Evolutionary conservation across 2,113 vertebrate species (phyloP).

Genomic region (Ptyas mucosa): DNA sequence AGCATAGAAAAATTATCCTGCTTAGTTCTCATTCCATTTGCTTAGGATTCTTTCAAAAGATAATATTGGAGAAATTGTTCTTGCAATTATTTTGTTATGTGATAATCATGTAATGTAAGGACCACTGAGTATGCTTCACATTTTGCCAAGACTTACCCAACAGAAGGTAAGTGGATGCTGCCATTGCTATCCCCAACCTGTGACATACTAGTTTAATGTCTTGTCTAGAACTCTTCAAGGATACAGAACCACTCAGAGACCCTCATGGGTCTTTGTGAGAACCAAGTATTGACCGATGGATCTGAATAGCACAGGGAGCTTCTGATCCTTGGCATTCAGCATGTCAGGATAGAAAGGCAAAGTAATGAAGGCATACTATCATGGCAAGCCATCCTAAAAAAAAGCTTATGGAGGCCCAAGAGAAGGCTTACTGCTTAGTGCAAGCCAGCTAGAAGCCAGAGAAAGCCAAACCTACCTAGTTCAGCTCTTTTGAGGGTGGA

Average conservation of each 20-base stretch:
- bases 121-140: background rate
- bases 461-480: background rate
- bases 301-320: background rate
- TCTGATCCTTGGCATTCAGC: background rate
- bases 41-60: background rate
- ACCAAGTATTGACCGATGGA: background rate
- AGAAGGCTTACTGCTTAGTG: background rate
- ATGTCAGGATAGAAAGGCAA: background rate
- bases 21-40: background rate
- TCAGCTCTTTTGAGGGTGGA: background rate
- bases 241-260: background rate
- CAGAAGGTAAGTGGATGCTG: background rate
- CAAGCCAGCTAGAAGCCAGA: background rate
- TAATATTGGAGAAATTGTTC: background rate
- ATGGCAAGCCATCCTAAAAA: background rate
- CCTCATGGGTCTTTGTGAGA: too few relatives aligned
- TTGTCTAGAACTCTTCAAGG: background rate
- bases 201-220: background rate
- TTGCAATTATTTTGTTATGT: background rate
- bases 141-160: background rate
- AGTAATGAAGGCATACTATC: background rate
- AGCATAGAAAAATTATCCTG: background rate
- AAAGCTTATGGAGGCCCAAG: background rate
- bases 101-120: background rate
- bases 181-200: background rate